Evolutionary conservation across 1,140 invertebrate species (phyloP), one percentile per base, ranked within the genome.

Genomic region (Drosophila azteca): DNA sequence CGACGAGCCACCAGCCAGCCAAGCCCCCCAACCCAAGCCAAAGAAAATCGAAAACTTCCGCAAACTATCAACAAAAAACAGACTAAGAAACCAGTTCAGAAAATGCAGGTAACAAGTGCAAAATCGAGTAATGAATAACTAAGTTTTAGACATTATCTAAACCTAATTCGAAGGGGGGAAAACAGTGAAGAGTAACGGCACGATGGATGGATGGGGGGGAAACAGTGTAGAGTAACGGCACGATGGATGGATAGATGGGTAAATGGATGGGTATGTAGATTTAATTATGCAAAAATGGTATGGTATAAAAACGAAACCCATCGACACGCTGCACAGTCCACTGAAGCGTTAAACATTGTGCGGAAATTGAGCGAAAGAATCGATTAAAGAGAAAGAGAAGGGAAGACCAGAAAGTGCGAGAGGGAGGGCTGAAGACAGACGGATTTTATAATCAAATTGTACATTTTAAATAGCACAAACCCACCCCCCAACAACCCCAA

Each of bases 281-380:
- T 77, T 76, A 77, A 77, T 77, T 77, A 77, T 77, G 73, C 64
- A 77, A 77, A 77, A 62, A 13, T 20, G 17, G 24, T 39, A 13
- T 20, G 17, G 24, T 39, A 39, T 52, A 53, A 52, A 46, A 76
- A 69, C 57, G 53, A 58, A 58, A 62, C 20, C 55, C 64, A 57
- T 54, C 26, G 58, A 58, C 74, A 76, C 65, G 74, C 55, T 45
- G 65, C 24, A 55, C 53, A 68, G 20, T 53, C 41, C 64, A 69
- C 74, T 77, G 24, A 61, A 46, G 75, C 66, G 66, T 77, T 53
- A 48, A 78, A 49, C 54, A 78, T 44, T 58, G 52, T 55, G 60
- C 73, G 75, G 75, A 78, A 78, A 78, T 64, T 48, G 54, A 71
- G 65, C 49, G 52, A 53, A 55, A 78, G 75, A 70, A 77, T 72